phyloP scores from a whole-genome alignment of 2,113 vertebrate genomes.

The Asarcornis scutulata region DNA sequence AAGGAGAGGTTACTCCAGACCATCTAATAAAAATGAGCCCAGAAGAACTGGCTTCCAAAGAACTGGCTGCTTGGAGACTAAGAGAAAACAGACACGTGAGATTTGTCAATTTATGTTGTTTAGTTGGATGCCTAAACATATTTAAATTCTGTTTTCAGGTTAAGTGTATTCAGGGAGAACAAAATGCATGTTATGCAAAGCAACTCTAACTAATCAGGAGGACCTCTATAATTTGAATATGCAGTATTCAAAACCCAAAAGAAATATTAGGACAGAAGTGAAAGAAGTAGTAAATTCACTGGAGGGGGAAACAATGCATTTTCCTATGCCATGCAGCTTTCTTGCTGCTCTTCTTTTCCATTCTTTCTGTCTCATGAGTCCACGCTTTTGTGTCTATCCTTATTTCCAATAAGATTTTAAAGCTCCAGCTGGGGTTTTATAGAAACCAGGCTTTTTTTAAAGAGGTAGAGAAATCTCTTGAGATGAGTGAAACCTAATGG shows the following conservation, averaged over 20 bases:
- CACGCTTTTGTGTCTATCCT: background rate
- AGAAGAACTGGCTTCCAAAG: slow-evolving; percentile 96
- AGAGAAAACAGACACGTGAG: slow-evolving; percentile 97
- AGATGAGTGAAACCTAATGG: background rate
- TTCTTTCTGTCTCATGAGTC: background rate
- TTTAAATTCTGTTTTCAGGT: background rate
- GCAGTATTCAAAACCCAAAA: background rate
- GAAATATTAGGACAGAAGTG: background rate
- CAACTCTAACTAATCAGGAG: background rate
- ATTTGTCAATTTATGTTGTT: background rate
- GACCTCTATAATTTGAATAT: background rate
- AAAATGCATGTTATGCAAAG: background rate
- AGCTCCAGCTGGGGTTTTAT: background rate
- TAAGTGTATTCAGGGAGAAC: background rate
- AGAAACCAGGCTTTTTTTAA: background rate
- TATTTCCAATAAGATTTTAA: background rate
- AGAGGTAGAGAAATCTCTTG: background rate
- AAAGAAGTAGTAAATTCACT: background rate
- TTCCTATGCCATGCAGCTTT: background rate
- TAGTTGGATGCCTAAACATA: background rate
- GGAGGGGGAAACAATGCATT: background rate
- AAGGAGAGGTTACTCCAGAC: slow-evolving; percentile 93
- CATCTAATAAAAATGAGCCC: slow-evolving; percentile 97
- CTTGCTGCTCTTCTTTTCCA: background rate
- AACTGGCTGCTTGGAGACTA: slow-evolving; percentile 96